Evolutionary conservation across 2,888 invertebrate genomes (phyloP).

Genomic region (Campoletis raptor): DNA sequence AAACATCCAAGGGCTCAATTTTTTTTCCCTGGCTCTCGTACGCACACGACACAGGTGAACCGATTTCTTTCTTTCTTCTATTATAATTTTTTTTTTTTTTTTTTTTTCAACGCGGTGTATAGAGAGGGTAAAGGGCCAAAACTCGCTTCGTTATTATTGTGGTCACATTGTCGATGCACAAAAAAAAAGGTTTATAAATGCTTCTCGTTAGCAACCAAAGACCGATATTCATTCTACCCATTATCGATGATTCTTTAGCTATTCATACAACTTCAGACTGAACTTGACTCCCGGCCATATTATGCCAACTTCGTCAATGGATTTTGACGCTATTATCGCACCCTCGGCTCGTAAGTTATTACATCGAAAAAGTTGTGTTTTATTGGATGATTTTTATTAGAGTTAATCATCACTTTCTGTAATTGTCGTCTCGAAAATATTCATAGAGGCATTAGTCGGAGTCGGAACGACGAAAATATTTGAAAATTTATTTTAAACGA

Average conservation of each 20-base stretch:
- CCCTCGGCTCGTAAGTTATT: neutral
- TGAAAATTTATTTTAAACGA: no score
- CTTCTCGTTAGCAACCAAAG: slow-evolving; percentile 66
- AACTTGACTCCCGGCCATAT: neutral
- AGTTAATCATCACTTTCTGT: neutral
- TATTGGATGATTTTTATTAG: neutral
- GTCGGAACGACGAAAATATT: no score
- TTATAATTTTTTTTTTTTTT: neutral
- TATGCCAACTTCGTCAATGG: neutral
- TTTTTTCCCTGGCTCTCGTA: slow-evolving; percentile 47
- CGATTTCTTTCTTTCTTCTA: slow-evolving; percentile 63
- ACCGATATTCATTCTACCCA: slow-evolving; percentile 50
- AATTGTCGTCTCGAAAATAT: no score
- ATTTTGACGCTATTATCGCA: neutral
- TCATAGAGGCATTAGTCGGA: no score
- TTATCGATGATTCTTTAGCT: slow-evolving; percentile 64
- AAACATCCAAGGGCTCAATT: slow-evolving; percentile 80
- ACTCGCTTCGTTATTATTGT: slow-evolving; percentile 38
- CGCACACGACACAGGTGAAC: slow-evolving; percentile 74
- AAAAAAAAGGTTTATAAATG: slow-evolving; percentile 66
- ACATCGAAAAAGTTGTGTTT: neutral
- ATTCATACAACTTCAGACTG: slow-evolving; percentile 46
- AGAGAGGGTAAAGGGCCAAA: neutral
- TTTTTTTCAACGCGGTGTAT: neutral
- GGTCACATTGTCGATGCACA: slow-evolving; percentile 65